Evolutionary conservation across 2,113 vertebrate species (phyloP), one percentile per base, ranked within the genome.

Genomic region (Myotis yumanensis): DNA sequence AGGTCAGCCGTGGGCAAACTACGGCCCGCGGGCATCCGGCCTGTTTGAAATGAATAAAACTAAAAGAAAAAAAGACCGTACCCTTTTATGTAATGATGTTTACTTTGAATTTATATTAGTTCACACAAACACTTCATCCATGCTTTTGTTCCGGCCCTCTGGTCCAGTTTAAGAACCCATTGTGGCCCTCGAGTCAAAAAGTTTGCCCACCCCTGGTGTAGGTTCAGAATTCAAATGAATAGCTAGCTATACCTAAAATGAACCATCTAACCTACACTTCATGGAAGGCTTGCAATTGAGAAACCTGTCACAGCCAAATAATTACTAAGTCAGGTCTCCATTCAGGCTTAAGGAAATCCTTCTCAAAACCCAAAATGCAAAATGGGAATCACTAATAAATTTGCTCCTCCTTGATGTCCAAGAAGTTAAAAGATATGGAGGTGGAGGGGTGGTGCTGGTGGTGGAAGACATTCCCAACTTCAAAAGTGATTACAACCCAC

Each of bases 311-410:
- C 20, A 48, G 52, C 11, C 86, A 87, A 52, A 62, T n/a, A 75
- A 64, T 40, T 30, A 81, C 43, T 23, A 95, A 57, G 22, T 30
- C 46, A 82, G 32, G 35, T 75, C 30, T 82, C 89, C 40, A 11
- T 20, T 30, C 40, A 62, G 51, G 17, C 30, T 91, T 35, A 30
- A 66, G 46, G 91, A 81, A 76, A 72, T 76, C 77, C n/a, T 87
- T 51, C 40, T 81, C 88, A 90, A 95, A 64, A 43, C 54, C 51
- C 35, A 5, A 85, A 93, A 90, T 25, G 37, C 32, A 79, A 93
- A 92, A 85, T 18, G n/a, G 18, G 37, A 95, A 71, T 59, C 40
- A 80, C 16, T 54, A 54, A 88, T 35, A 54, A 86, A 73, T 23
- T 6, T 83, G 77, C 15, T 82, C 11, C 40, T 88, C 16, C n/a